phyloP scores from a whole-genome alignment of 2,113 vertebrate species.

The Ivindomyrus marchei region DNA sequence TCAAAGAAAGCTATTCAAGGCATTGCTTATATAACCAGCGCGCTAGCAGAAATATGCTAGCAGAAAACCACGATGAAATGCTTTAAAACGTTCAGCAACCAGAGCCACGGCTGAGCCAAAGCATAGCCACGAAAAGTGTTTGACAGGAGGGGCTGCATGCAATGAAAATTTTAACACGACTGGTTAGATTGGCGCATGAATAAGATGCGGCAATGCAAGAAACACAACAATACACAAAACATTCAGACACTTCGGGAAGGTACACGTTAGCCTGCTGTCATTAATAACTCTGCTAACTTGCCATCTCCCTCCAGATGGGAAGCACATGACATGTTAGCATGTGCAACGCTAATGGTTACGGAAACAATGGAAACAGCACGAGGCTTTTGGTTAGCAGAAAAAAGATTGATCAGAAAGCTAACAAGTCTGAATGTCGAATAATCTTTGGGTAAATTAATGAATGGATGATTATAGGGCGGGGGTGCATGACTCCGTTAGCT shows the following conservation, averaged over 20 bases:
- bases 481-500: neutral
- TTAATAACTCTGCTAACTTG: neutral
- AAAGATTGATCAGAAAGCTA: neutral
- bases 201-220: neutral
- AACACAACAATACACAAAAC: neutral
- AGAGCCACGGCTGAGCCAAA: neutral
- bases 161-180: neutral
- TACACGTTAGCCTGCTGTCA: neutral
- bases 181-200: neutral
- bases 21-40: neutral
- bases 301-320: neutral
- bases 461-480: neutral
- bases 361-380: neutral
- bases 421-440: neutral
- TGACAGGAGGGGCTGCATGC: neutral
- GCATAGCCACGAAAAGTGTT: neutral
- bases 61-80: neutral
- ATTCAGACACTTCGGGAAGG: neutral
- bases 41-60: neutral
- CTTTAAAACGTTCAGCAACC: neutral
- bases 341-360: neutral
- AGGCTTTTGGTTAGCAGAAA: neutral
- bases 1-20: slow-evolving; percentile 2
- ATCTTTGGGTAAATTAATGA: neutral
- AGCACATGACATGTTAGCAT: neutral